Conservation (phyloP, 2,797 vertebrate genomes). For the Cyclura pinguis region DNA sequence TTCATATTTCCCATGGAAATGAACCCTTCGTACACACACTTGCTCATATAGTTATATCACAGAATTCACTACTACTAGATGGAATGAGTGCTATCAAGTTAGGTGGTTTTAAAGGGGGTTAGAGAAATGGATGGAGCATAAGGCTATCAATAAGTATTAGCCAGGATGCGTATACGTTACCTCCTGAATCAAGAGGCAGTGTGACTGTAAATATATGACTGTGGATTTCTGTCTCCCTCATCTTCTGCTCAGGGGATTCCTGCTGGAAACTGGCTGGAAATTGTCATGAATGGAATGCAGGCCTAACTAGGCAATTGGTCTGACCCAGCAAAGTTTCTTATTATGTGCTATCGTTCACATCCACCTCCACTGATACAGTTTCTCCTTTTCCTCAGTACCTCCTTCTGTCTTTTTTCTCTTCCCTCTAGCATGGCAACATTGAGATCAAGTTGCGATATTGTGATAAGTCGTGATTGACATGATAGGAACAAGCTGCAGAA, state of each 20-base stretch:
- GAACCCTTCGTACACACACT: neutral
- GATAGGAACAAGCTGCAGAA: neutral
- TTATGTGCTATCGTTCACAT: neutral
- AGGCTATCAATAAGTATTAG: neutral
- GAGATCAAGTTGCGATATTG: neutral
- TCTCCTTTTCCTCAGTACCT: neutral
- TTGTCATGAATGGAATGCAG: neutral
- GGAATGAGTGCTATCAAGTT: neutral
- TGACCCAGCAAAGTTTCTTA: neutral
- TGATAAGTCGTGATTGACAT: neutral
- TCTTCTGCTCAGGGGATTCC: neutral
- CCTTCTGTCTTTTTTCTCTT: neutral
- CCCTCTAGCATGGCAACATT: neutral
- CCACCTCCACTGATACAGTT: neutral
- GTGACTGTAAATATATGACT: neutral
- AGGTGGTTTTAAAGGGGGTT: neutral
- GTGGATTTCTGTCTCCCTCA: neutral
- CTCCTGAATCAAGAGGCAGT: neutral
- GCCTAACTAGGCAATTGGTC: too few species aligned
- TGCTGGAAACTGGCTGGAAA: neutral
- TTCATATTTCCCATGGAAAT: neutral
- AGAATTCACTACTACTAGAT: neutral
- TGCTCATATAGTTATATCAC: neutral
- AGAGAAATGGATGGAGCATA: neutral
- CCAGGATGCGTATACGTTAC: neutral